Percentiles rank a stretch among this genome's conserved stretches.
Conservation (phyloP, 2,888 invertebrate species). For the Nemapogon koenigi region DNA sequence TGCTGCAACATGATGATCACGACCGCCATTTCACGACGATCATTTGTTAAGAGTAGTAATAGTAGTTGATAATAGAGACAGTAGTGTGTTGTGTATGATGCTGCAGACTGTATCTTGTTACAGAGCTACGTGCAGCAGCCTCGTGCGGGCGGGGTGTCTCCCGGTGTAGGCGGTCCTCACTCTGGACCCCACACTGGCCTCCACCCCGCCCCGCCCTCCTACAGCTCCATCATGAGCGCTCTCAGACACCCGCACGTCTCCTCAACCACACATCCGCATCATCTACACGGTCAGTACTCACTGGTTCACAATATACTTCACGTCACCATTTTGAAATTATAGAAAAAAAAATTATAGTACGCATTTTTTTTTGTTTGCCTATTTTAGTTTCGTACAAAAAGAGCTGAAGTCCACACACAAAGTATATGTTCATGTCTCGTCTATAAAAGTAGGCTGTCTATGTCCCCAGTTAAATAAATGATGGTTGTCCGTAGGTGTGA, state of each 20-base stretch:
- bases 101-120: too few species aligned
- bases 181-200: constrained; percentile 17
- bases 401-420: too few species aligned
- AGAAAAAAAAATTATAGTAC: not conserved
- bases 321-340: not conserved
- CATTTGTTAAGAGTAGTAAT: too few species aligned
- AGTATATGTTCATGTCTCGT: too few species aligned
- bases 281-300: constrained; percentile 48
- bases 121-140: constrained; percentile 35
- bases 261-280: constrained; percentile 70
- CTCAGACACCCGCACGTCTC: constrained; percentile 67
- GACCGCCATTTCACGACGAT: too few species aligned
- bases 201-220: constrained; percentile 33
- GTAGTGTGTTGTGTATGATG: too few species aligned
- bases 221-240: constrained; percentile 58
- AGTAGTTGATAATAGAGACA: too few species aligned
- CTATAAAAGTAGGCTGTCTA: too few species aligned
- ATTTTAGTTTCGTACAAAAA: too few species aligned
- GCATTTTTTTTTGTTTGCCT: not conserved
- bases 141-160: constrained; percentile 20
- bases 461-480: too few species aligned
- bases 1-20: too few species aligned
- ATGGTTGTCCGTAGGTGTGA: constrained; percentile 33
- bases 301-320: not conserved
- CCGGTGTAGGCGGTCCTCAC: too few species aligned